Base-by-base conservation (phyloP, 2,888 invertebrate genomes). In the Rhopalosiphum nymphaeae region DNA sequence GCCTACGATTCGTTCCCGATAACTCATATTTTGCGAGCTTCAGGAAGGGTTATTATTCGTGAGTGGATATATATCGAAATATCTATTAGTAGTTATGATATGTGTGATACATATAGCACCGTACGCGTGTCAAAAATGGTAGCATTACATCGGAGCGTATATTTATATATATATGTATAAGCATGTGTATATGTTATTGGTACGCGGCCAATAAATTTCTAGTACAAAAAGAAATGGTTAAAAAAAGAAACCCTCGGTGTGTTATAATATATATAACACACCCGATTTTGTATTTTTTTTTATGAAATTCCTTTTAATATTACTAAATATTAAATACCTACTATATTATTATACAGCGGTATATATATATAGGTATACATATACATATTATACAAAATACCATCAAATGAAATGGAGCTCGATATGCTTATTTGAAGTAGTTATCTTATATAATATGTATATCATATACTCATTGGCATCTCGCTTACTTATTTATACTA, bases 181-280 rank as follows among this genome's bases (percentile, higher is more conserved):
- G 57, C n/a, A 78, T 67, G 42, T 53, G 42, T 36, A 78, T 56
- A 57, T 53, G 53, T 84, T 84, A 84, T 91, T 91, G 91, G 91
- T 44, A 53, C 78, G 53, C 7, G 42, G 53, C 84, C 91, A 91
- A 53, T 44, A 53, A 91, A 91, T 84, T 42, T 16, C 53, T 84
- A 29, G 29, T 25, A 57, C 42, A 89, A 29, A 89, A 56, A 42
- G 16, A 42, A 57, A 49, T 86, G 78, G 78, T 78, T 78, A 78
- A 78, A 78, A 78, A 78, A 78, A 78, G 78, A 78, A 78, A 78
- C 36, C 78, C 36, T 67, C 36, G 9, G 36, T 36, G 78, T 36
- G 21, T 42, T 78, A 78, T 21, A 42, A 36, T 36, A 36, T 4
- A 36, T 4, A 78, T 4, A 78, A 78, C 36, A 78, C 21, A 78